Percentiles rank a stretch among this genome's conserved stretches.
phyloP scores from a whole-genome alignment of 1,140 invertebrate genomes.

The Drosophila obscura region DNA sequence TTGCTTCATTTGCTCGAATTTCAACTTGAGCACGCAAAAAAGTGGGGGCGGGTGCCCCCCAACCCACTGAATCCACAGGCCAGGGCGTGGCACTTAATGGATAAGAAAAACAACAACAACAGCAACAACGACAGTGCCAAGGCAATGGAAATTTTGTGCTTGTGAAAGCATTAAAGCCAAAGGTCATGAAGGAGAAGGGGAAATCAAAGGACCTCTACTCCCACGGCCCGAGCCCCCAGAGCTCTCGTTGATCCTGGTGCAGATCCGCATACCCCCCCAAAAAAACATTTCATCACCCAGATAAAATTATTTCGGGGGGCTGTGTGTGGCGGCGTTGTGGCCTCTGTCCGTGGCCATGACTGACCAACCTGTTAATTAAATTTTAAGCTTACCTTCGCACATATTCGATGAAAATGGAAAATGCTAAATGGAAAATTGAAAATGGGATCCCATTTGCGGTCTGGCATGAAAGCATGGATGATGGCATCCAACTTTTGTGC shows the following conservation, averaged over 20 bases:
- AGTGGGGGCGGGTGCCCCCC: conserved; percentile 4
- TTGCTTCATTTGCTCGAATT: conserved; percentile 74
- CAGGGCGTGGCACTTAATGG: conserved; percentile 71
- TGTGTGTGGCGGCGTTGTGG: neutral
- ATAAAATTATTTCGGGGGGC: too few relatives aligned
- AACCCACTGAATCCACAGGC: neutral
- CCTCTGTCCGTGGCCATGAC: conserved; percentile 1
- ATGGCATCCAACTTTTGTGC: too few relatives aligned
- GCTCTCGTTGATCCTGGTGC: conserved; percentile 56
- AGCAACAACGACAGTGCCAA: conserved; percentile 1
- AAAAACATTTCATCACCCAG: neutral
- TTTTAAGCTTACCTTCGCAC: conserved; percentile 54
- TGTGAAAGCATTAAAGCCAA: conserved; percentile 30
- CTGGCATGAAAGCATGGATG: conserved; percentile 10
- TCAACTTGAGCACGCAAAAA: conserved; percentile 78
- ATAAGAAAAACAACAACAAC: conserved; percentile 26
- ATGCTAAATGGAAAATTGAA: neutral
- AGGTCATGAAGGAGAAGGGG: conserved; percentile 28
- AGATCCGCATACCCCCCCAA: conserved; percentile 2
- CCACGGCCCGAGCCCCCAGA: conserved; percentile 26
- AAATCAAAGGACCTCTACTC: conserved; percentile 6
- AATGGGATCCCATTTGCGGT: conserved; percentile 29
- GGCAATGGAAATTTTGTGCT: conserved; percentile 46
- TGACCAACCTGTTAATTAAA: conserved; percentile 63
- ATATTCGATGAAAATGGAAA: conserved; percentile 17